Evolutionary conservation across 2,888 invertebrate species (phyloP), one percentile per base, ranked within the genome.

Genomic region (Lithophane socia): DNA sequence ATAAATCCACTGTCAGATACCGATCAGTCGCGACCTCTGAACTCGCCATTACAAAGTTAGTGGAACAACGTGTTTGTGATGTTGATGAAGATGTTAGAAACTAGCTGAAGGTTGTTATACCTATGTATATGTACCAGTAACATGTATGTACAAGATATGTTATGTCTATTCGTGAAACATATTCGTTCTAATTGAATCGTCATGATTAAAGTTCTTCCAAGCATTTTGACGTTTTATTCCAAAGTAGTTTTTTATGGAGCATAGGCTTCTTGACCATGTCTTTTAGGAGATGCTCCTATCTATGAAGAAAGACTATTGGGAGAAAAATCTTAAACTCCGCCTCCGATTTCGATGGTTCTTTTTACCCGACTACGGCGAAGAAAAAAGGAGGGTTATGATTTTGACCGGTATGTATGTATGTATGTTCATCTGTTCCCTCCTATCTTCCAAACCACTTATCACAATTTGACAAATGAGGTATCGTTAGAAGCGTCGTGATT

Each of bases 201-300:
- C 91, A 93, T 92, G 90, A 94, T 93, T 96, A 96, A 95, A 95
- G 94, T 94, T 95, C 95, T 95, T 95, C 94, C 95, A 94, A 93
- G 88, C 83, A 87, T 10, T 75, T 47, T 58, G 56, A 16, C 65
- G 75, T 86, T 80, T 83, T 64, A 79, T 74, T 82, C 16, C 5
- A 16, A 44, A 9, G 9, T n/a, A 12, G n/a, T 64, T 64, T 63
- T 63, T 58, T 63, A 12, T 42, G 10, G 16, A 58, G 16, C 12
- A 16, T 24, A 12, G 12, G 21, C 21, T 21, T 21, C 2, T 64
- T 8, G 13, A 16, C 18, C 3, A 13, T 29, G 18, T 8, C 21
- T n/a, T 44, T 64, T 16, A 44, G n/a, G 4, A 9, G 9, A 44
- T n/a, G 16, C 29, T 1, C 29, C 29, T 29, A 29, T 44, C 18